phyloP scores from a whole-genome alignment of 2,797 vertebrate species.

The Naso thynnoides region DNA sequence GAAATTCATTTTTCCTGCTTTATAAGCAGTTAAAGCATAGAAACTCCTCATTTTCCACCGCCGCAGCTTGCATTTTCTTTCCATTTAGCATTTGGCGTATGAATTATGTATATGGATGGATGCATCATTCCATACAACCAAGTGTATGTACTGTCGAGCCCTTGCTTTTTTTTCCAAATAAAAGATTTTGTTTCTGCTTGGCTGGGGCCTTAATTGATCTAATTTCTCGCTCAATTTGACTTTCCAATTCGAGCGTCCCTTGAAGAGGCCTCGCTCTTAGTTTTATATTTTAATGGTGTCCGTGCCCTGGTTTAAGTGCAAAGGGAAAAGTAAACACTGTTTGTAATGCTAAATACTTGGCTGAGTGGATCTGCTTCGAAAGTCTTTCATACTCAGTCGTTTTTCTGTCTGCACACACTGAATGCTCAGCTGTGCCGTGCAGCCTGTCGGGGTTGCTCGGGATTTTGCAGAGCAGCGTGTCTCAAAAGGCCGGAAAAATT shows the following conservation, averaged over 20 bases:
- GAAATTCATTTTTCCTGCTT: not conserved
- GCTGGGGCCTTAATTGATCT: constrained; percentile 53
- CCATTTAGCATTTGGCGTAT: not conserved
- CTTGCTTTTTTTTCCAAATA: constrained; percentile 1
- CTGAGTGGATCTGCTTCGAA: constrained; percentile 31
- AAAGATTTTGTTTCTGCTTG: constrained; percentile 20
- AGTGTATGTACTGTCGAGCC: not conserved
- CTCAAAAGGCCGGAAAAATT: constrained; percentile 40
- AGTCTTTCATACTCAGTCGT: constrained; percentile 14
- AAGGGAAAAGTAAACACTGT: constrained; percentile 63
- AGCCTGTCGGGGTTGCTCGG: constrained; percentile 32
- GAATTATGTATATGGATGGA: constrained; percentile 17
- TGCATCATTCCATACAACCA: constrained; percentile 9
- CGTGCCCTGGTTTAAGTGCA: constrained; percentile 43
- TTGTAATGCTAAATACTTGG: constrained; percentile 64
- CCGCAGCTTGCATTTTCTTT: not conserved
- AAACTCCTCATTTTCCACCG: not conserved
- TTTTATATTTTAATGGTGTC: constrained; percentile 54
- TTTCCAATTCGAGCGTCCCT: constrained; percentile 43
- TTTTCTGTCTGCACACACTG: constrained; percentile 16
- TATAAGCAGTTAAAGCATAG: constrained; percentile 2
- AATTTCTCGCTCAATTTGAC: constrained; percentile 66
- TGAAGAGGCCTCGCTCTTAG: constrained; percentile 36
- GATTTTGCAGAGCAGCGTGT: constrained; percentile 22
- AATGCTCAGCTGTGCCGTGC: constrained; percentile 51